Evolutionary conservation across 2,113 vertebrate genomes (phyloP).

Genomic region (Lipotes vexillifer): DNA sequence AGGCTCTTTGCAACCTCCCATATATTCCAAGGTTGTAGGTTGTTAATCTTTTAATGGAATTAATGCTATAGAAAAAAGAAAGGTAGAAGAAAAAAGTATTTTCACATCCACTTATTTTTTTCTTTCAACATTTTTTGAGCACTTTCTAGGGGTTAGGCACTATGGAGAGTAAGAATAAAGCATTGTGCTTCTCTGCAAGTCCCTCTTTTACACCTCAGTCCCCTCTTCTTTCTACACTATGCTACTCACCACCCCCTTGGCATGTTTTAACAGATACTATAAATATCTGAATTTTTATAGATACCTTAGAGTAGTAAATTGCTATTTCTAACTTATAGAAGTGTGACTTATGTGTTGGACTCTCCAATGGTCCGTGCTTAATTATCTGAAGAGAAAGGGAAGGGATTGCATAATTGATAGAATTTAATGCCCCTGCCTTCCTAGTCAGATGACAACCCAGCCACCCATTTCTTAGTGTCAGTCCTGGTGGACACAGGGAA

Average conservation of each 20-base stretch:
- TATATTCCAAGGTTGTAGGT: neutral
- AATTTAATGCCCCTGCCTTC: neutral
- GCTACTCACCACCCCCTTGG: neutral
- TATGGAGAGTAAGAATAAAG: neutral
- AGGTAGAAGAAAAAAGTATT: neutral
- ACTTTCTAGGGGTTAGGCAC: neutral
- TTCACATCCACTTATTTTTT: neutral
- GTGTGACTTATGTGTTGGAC: neutral
- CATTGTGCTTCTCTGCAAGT: accelerated
- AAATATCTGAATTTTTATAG: neutral
- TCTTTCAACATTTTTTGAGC: neutral
- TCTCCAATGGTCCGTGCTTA: neutral
- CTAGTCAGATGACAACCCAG: neutral
- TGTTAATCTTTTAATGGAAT: neutral
- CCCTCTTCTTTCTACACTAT: neutral
- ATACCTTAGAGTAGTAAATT: neutral
- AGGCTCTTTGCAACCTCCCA: neutral
- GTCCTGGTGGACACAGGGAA: neutral
- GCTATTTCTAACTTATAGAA: neutral
- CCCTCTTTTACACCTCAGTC: accelerated
- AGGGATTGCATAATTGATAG: accelerated
- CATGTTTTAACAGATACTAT: neutral
- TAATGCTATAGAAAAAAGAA: neutral
- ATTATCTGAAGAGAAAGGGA: neutral
- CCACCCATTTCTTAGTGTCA: neutral